Evolutionary conservation across 2,113 vertebrate genomes (phyloP).

Genomic region (Vireo altiloquus): DNA sequence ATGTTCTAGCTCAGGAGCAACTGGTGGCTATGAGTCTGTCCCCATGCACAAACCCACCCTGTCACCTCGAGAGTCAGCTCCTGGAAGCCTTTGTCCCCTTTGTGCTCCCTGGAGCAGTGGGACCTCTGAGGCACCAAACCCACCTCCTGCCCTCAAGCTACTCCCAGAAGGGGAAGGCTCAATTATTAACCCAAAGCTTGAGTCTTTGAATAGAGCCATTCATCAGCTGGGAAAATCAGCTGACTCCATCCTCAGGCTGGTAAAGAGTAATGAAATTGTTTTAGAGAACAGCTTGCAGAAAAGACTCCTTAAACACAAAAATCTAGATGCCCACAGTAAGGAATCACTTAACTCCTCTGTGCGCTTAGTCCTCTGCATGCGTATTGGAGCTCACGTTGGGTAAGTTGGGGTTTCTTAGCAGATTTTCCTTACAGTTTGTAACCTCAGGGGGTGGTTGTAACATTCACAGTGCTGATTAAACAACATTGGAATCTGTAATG

Average conservation of each 20-base stretch:
- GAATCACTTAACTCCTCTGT: not conserved
- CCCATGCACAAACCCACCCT: not conserved
- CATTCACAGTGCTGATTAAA: not conserved
- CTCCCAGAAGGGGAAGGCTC: slow-evolving; percentile 60
- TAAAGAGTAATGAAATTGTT: slow-evolving; percentile 74
- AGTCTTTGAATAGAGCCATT: slow-evolving; percentile 80
- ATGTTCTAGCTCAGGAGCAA: not conserved
- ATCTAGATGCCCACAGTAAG: not conserved
- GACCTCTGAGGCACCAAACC: not conserved
- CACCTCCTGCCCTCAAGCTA: not conserved
- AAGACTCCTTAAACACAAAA: not conserved
- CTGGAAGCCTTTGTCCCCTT: not conserved
- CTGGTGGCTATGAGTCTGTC: not conserved
- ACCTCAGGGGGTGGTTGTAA: not conserved
- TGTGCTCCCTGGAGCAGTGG: not conserved
- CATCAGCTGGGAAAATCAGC: slow-evolving; percentile 83
- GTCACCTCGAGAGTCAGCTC: not conserved
- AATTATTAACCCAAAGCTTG: slow-evolving; percentile 82
- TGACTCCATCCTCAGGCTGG: slow-evolving; percentile 81
- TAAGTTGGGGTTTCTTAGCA: not conserved
- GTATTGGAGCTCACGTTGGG: not conserved
- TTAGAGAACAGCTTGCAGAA: slow-evolving; percentile 61
- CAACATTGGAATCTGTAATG: not conserved
- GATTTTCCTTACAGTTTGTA: not conserved
- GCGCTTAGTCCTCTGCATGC: not conserved